Evolutionary conservation across 2,113 vertebrate genomes (phyloP).

Genomic region (Peucedramus taeniatus): DNA sequence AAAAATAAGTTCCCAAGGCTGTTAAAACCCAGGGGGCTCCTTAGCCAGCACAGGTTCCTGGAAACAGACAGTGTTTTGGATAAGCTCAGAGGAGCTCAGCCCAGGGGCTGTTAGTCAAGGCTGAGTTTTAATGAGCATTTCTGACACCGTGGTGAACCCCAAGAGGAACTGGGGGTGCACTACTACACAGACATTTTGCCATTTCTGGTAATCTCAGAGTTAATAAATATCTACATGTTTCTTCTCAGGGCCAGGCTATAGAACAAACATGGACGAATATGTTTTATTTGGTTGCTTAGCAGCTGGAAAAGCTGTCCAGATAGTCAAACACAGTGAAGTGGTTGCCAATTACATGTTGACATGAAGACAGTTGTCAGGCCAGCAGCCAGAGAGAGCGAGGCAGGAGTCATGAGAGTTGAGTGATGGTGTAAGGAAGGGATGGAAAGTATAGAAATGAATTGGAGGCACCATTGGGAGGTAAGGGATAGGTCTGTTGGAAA

Average conservation of each 20-base stretch:
- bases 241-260: background rate
- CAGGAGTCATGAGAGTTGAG: background rate
- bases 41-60: background rate
- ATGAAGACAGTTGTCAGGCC: background rate
- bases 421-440: background rate
- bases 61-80: background rate
- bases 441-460: background rate
- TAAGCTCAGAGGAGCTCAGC: background rate
- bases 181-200: background rate
- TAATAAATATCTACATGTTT: background rate
- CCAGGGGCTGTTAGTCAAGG: background rate
- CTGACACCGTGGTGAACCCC: background rate
- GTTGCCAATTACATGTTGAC: rapidly evolving
- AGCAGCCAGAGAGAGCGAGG: background rate
- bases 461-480: background rate
- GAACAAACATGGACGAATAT: background rate
- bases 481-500: background rate
- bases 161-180: background rate
- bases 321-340: background rate
- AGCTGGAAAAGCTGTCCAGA: background rate
- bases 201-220: background rate
- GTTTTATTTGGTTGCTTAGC: background rate
- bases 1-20: background rate
- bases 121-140: background rate
- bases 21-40: background rate